Conservation (phyloP, 2,888 invertebrate species). For the Flexamia atlantica region DNA sequence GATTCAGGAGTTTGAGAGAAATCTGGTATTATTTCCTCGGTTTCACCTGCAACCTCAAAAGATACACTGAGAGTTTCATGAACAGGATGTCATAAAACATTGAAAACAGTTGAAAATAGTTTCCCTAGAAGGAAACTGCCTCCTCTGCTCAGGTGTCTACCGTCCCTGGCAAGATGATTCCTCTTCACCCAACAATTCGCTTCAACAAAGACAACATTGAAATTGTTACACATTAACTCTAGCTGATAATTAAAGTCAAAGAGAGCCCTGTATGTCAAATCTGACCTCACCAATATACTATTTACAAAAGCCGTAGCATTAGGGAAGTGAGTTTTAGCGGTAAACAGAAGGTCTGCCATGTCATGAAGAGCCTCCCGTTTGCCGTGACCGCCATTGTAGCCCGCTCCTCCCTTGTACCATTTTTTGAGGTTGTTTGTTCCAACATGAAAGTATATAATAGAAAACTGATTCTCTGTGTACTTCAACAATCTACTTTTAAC, state of each 20-base stretch:
- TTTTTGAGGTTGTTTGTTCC: conserved; percentile 26
- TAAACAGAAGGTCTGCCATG: conserved; percentile 38
- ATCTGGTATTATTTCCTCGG: no score
- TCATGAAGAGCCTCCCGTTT: conserved; percentile 29
- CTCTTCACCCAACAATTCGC: conserved; percentile 7
- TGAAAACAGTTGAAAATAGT: conserved; percentile 10
- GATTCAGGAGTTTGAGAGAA: no score
- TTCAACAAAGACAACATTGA: conserved; percentile 16
- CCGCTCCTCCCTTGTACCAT: neutral
- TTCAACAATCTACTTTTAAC: conserved; percentile 5
- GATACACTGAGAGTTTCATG: no score
- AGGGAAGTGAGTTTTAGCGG: conserved; percentile 10
- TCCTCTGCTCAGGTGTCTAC: neutral
- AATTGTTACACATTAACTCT: conserved; percentile 20
- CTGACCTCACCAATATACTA: conserved; percentile 22
- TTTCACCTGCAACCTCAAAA: no score
- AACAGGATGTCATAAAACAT: no score
- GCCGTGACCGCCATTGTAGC: conserved; percentile 32
- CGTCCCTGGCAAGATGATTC: conserved; percentile 15
- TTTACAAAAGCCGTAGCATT: neutral
- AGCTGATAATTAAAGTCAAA: conserved; percentile 20
- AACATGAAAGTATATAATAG: conserved; percentile 14
- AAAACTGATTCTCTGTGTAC: neutral
- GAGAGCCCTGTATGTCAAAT: conserved; percentile 26
- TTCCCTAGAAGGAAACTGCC: neutral